Evolutionary conservation across 1,140 invertebrate genomes (phyloP).

Genomic region (Drosophila fuyamai): DNA sequence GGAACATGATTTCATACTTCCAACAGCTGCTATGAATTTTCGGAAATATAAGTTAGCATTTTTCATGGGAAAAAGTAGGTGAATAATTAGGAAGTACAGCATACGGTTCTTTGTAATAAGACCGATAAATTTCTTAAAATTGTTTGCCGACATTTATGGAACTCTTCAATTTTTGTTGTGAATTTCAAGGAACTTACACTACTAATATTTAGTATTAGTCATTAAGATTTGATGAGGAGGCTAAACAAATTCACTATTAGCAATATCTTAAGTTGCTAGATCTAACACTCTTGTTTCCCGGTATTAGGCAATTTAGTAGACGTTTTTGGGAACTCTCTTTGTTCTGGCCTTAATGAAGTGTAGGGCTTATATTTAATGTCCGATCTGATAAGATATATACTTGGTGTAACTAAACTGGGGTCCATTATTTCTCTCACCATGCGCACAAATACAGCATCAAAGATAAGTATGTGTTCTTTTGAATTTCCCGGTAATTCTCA

Average conservation of each 20-base stretch:
- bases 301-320: slow-evolving; percentile 2
- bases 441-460: slow-evolving; percentile 16
- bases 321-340: not conserved
- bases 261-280: not conserved
- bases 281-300: slow-evolving; percentile 8
- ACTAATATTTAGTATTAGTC: not conserved
- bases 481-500: slow-evolving; percentile 24
- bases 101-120: not conserved
- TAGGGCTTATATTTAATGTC: slow-evolving; percentile 10
- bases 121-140: no score
- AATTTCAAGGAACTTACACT: not conserved
- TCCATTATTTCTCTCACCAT: slow-evolving; percentile 7
- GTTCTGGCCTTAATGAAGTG: slow-evolving; percentile 1
- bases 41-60: not conserved
- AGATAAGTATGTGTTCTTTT: slow-evolving; percentile 12
- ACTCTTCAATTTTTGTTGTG: no score
- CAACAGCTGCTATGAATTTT: not conserved
- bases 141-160: no score
- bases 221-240: not conserved
- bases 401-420: not conserved
- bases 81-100: not conserved
- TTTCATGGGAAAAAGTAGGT: not conserved
- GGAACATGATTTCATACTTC: slow-evolving; percentile 26
- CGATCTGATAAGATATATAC: slow-evolving; percentile 27
- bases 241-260: not conserved